These are phyloP conservation scores for Napeogenes inachia DNA, from an alignment of 2,888 invertebrate genomes.

Conservation along the genomic window DNA sequence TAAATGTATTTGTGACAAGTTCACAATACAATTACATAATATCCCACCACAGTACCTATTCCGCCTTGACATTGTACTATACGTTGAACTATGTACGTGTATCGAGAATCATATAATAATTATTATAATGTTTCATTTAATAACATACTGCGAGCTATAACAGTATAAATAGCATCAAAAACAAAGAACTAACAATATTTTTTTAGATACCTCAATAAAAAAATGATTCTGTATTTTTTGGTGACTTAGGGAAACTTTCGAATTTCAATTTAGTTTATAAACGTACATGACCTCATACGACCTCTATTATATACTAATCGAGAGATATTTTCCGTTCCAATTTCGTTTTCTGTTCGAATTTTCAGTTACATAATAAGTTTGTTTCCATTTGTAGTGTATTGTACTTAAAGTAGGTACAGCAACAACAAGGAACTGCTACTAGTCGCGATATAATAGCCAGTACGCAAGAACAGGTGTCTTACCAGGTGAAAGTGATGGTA, in stretches of 20 bases:
- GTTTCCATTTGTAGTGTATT: background rate
- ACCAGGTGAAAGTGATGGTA: conserved; percentile 49
- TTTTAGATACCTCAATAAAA: no score
- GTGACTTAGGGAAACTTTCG: no score
- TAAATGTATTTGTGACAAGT: conserved; percentile 66
- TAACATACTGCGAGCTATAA: conserved; percentile 8
- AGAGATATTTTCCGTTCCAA: conserved; percentile 15
- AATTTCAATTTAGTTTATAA: no score
- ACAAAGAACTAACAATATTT: no score
- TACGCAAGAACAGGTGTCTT: conserved; percentile 49
- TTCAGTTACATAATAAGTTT: background rate
- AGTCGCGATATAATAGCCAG: conserved; percentile 52
- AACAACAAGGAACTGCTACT: conserved; percentile 36
- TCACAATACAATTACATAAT: conserved; percentile 68
- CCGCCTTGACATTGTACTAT: conserved; percentile 72
- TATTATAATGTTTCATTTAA: conserved; percentile 14
- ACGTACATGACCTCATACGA: background rate
- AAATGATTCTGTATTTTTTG: no score
- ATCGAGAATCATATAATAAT: conserved; percentile 55
- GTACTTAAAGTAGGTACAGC: background rate
- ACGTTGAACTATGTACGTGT: conserved; percentile 66
- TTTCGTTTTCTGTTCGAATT: conserved; percentile 7
- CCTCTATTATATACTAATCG: conserved; percentile 15
- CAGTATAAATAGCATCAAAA: background rate
- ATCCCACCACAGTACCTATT: conserved; percentile 39